These are phyloP conservation scores for Protodeltote pygarga DNA, from an alignment of 2,888 invertebrate genomes.

Conservation along the genomic window DNA sequence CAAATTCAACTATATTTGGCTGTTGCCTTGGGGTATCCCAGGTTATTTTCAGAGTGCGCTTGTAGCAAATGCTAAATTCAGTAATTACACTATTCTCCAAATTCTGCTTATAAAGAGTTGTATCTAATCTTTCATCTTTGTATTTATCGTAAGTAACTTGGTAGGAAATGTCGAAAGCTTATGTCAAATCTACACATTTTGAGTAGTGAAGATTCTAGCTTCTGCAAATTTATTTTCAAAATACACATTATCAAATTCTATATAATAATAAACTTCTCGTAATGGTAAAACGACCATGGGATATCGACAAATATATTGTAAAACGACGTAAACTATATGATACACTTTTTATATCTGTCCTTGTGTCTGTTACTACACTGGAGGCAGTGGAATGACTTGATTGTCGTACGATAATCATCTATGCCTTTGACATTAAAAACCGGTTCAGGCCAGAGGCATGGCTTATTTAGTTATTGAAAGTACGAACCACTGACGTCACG, in stretches of 20 bases:
- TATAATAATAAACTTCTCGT: background rate
- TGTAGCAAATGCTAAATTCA: background rate
- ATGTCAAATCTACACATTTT: too few relatives aligned
- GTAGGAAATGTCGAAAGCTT: too few relatives aligned
- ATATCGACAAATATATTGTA: background rate
- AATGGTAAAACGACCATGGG: background rate
- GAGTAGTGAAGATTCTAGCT: too few relatives aligned
- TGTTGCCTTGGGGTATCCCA: constrained; percentile 8
- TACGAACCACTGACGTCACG: constrained; percentile 5
- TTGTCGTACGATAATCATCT: constrained; percentile 26
- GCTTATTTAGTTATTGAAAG: constrained; percentile 31
- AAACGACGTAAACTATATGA: background rate
- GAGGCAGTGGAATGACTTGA: constrained; percentile 28
- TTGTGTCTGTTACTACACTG: constrained; percentile 23
- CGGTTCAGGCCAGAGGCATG: constrained; percentile 23
- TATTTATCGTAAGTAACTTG: too few relatives aligned
- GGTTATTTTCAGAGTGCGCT: background rate
- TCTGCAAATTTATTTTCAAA: too few relatives aligned
- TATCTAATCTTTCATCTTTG: too few relatives aligned
- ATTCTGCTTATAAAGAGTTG: too few relatives aligned
- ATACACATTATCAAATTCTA: too few relatives aligned
- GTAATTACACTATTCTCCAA: too few relatives aligned
- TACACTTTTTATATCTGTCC: constrained; percentile 26
- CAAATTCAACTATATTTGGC: constrained; percentile 1
- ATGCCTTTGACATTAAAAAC: constrained; percentile 41